Percentiles rank a stretch among this genome's conserved stretches.
These are phyloP conservation scores for Sicus ferrugineus DNA, from an alignment of 2,888 invertebrate genomes.

Conservation along the genomic window DNA sequence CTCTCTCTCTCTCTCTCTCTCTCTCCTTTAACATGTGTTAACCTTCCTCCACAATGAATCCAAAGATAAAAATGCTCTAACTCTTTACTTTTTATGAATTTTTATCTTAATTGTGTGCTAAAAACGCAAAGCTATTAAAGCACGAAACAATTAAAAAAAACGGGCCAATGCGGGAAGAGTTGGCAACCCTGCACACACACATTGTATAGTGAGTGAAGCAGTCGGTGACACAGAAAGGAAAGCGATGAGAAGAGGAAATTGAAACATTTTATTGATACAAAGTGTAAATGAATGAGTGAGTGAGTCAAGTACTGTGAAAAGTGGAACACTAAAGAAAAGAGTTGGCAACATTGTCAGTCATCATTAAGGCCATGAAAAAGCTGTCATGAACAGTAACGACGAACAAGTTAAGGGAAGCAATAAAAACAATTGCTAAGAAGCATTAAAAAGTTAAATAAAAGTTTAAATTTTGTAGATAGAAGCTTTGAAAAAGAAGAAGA, in stretches of 20 bases:
- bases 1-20: too few relatives aligned
- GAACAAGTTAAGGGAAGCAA: not conserved
- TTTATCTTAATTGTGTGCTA: not conserved
- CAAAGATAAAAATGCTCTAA: too few relatives aligned
- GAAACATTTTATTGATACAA: conserved; percentile 17
- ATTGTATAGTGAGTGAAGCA: not conserved
- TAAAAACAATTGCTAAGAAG: conserved; percentile 9
- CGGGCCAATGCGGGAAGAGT: not conserved
- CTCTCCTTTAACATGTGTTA: too few relatives aligned
- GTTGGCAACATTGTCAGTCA: too few relatives aligned
- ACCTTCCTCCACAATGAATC: too few relatives aligned
- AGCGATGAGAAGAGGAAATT: conserved; percentile 14
- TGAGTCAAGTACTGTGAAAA: not conserved
- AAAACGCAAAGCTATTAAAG: conserved; percentile 6
- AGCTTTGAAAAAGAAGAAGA: not conserved
- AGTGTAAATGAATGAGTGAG: not conserved
- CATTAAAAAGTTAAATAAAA: conserved; percentile 16
- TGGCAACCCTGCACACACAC: not conserved
- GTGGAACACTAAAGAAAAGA: not conserved
- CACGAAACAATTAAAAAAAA: conserved; percentile 2
- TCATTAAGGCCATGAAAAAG: not conserved
- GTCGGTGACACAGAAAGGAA: not conserved
- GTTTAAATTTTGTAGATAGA: conserved; percentile 9
- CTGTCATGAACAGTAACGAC: not conserved
- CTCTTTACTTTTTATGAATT: too few relatives aligned